Base-by-base conservation (phyloP, 2,888 invertebrate species). In the Ferrisia virgata region DNA sequence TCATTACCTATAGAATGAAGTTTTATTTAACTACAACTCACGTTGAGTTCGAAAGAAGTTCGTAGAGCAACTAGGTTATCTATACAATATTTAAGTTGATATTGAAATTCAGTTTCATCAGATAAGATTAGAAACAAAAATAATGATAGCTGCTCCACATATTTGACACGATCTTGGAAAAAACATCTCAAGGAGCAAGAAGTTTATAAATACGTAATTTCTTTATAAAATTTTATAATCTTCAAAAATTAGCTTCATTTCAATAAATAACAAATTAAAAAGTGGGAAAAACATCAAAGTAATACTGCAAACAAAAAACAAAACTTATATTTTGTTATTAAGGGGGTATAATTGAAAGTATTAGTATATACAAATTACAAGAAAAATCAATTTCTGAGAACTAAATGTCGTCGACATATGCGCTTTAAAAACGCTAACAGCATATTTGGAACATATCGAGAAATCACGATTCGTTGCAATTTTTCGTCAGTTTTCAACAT, bases 271-370 rank as follows among this genome's bases (percentile, higher is more conserved):
- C 18, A 72, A 72, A 33, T 15, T n/a, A 33, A 22, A 72, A 33
- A n/a, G n/a, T 8, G 5, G 33, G 11, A 33, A 33, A 72, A 72
- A 72, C 25, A 36, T 15, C 58, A 2, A 64, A 64, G 13, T 64
- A 64, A 72, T 33, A 33, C 33, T 72, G 72, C 72, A 72, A 72
- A 72, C 72, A 72, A 72, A 33, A 72, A 72, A 72, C 72, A 72
- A 22, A 64, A 72, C n/a, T 72, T 72, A 33, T 72, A 72, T 72
- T 72, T 72, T 72, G 33, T 72, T 72, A 33, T 64, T 53, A 13
- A 8, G 18, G 18, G 11, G 47, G 33, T 72, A 72, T 72, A 72
- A 72, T 72, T 72, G 72, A 72, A 72, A 72, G 72, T 72, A 72
- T 31, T 72, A 64, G n/a, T 72, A 72, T 72, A 72, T 72, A 72